These are phyloP conservation scores for Cydia fagiglandana DNA, from an alignment of 1,140 invertebrate genomes.

Conservation along the genomic window DNA sequence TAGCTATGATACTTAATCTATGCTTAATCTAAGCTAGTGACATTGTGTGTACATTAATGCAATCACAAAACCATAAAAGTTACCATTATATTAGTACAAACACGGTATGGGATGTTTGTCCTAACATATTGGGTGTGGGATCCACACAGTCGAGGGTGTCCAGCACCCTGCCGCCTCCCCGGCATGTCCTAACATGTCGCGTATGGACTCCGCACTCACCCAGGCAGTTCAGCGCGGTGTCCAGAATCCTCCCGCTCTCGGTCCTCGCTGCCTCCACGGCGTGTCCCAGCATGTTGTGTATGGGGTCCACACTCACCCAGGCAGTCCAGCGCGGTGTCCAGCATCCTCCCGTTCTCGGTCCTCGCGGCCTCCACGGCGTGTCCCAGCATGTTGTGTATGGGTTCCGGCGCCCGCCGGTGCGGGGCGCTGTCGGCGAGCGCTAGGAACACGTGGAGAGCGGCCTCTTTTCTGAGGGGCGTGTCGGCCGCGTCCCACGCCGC, in stretches of 20 bases:
- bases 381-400: slow-evolving; percentile 84
- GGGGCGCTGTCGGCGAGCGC: slow-evolving; percentile 89
- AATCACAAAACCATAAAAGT: too few species aligned
- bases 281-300: slow-evolving; percentile 80
- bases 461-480: slow-evolving; percentile 83
- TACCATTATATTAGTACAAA: too few species aligned
- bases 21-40: too few species aligned
- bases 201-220: slow-evolving; percentile 81
- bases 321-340: slow-evolving; percentile 86
- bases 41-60: too few species aligned
- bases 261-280: slow-evolving; percentile 82
- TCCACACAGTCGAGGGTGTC: slow-evolving; percentile 84
- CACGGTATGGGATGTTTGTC: too few species aligned
- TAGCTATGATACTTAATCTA: too few species aligned
- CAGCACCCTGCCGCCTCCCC: slow-evolving; percentile 77
- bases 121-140: too few species aligned
- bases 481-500: slow-evolving; percentile 54
- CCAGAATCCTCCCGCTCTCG: slow-evolving; percentile 78
- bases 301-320: slow-evolving; percentile 79
- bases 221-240: slow-evolving; percentile 86
- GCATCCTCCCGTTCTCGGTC: slow-evolving; percentile 67
- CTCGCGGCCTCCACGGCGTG: slow-evolving; percentile 83
- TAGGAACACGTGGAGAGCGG: slow-evolving; percentile 89
- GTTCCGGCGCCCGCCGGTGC: slow-evolving; percentile 83
- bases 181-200: slow-evolving; percentile 83